Evolutionary conservation across 2,888 invertebrate species (phyloP), one percentile per base, ranked within the genome.

Genomic region (Polydrusus pterygomalis): DNA sequence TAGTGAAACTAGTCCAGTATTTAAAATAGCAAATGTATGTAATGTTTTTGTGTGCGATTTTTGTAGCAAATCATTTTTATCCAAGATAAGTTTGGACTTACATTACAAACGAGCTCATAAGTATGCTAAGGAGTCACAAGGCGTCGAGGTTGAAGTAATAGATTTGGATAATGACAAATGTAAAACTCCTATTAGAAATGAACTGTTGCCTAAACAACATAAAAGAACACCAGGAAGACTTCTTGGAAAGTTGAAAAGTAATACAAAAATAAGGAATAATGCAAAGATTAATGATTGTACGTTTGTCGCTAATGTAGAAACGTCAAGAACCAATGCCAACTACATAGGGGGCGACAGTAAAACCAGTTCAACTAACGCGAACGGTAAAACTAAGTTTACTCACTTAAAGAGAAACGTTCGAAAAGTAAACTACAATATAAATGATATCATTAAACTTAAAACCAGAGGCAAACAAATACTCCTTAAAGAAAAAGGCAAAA

Each of bases 11-110:
- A 58, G 13, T 43, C 45, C 60, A 20, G 40, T 69, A 13, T 69
- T 69, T 45, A 49, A 58, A 17, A 13, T 69, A 30, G 9, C 69
- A 15, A 60, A 45, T 49, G 60, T 69, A 17, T 54, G 54, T 67
- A 69, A 10, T 58, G 47, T 69, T 1, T 56, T 60, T n/a, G 69
- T 69, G 5, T 69, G 69, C 45, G 43, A 69, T 47, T 45, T 40
- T 3, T 69, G 69, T 69, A 60, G 60, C 15, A 43, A 58, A 8
- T 58, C 69, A 13, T 69, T 58, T 69, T 17, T 47, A 17, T 25
- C 69, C 8, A n/a, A 60, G 13, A 30, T 25, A 20, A 38, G 15
- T 2, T 38, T 69, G 15, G 25, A 69, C 58, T 8, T 30, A 3
- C 69, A 69, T 58, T 60, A 56, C 43, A 47, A 15, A 69, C n/a